These are phyloP conservation scores for Abrostola tripartita DNA, from an alignment of 2,888 invertebrate genomes.

Conservation along the genomic window DNA sequence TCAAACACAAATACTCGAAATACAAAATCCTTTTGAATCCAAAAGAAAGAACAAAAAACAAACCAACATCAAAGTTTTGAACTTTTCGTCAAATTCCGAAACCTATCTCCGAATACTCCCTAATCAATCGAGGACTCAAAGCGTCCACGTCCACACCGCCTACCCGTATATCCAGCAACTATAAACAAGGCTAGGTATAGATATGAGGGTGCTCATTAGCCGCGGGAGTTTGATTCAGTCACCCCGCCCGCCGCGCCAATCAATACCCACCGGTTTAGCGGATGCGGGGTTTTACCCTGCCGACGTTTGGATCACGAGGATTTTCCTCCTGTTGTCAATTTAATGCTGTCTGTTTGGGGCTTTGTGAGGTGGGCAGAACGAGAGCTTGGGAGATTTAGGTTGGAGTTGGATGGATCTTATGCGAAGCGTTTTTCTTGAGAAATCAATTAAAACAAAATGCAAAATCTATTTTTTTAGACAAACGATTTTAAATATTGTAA, in stretches of 20 bases:
- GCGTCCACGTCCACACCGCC: constrained; percentile 2
- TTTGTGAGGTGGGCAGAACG: not conserved
- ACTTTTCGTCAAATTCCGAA: not conserved
- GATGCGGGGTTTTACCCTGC: constrained; percentile 42
- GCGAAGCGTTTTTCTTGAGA: no score
- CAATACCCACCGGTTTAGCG: constrained; percentile 48
- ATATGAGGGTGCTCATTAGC: constrained; percentile 50
- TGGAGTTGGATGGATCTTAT: no score
- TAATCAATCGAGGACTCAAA: not conserved
- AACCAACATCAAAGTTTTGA: not conserved
- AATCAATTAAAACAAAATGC: no score
- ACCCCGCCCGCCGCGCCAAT: constrained; percentile 46
- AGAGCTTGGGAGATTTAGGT: no score
- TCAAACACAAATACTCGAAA: no score
- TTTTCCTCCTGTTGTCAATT: constrained; percentile 34
- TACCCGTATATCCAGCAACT: constrained; percentile 12
- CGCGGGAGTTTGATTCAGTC: constrained; percentile 55
- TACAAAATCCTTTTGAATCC: not conserved
- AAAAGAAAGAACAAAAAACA: not conserved
- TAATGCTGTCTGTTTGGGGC: constrained; percentile 3
- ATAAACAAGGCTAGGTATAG: constrained; percentile 24
- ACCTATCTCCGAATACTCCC: not conserved
- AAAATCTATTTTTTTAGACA: no score
- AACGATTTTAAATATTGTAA: no score
- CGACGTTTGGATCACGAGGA: constrained; percentile 33